Base-by-base conservation (phyloP, 2,797 vertebrate genomes). In the Rallus crepitans region DNA sequence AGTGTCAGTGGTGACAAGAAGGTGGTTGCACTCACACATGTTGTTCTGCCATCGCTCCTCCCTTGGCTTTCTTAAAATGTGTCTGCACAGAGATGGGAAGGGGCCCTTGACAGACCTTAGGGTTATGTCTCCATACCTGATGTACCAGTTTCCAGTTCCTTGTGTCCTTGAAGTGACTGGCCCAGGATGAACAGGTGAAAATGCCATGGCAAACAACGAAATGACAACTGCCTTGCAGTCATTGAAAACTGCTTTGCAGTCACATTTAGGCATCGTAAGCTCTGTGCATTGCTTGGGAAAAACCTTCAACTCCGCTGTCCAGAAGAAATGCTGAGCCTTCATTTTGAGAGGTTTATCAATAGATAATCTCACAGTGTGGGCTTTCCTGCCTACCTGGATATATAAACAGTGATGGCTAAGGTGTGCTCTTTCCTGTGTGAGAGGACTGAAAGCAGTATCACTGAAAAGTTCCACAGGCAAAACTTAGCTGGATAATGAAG, bases 1-100 rank as follows among this genome's bases (percentile, higher is more conserved):
- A 39, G 39, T 2, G 0, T 21, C 47, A 48, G 20, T 1, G 1
- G 39, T 15, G 50, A 24, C 7, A 3, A 42, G 33, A 68, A 84
- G 27, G 30, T 48, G 25, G 42, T 48, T 77, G 40, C 25, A 23
- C 42, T 88, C 52, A 10, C 4, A 40, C 0, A 0, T 39, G 24
- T 27, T 64, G 16, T 24, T 17, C 45, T 80, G 27, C 23, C 39
- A 12, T 20, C 40, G 50, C 37, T 52, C 20, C 63, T 82, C 21
- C 52, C 12, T 28, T 31, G 28, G 11, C 24, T 70, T 60, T 61
- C 56, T 69, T 56, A 31, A 40, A 28, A 37, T 5, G 15, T 8
- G 64, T 75, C 45, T 71, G 20, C 16, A 50, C 13, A 40, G 20
- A 25, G 24, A 23, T 55, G 23, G 60, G n/a, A 89, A 65, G 21